Evolutionary conservation across 2,797 vertebrate genomes (phyloP).

Genomic region (Rhynchonycteris naso): DNA sequence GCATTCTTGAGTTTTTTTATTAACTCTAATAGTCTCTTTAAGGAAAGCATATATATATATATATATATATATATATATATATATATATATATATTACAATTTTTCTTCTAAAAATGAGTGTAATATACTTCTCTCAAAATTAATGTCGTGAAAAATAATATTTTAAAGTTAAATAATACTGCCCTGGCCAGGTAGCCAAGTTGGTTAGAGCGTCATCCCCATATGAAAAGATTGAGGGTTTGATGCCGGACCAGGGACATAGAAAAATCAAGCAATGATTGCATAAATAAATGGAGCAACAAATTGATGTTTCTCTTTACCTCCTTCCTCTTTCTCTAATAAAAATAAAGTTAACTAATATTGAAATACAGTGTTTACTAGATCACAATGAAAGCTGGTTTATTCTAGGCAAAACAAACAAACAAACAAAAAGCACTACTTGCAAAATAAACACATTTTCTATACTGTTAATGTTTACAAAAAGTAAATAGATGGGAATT

Average conservation of each 20-base stretch:
- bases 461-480: background rate
- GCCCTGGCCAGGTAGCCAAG: too few relatives aligned
- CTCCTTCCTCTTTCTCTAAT: too few relatives aligned
- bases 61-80: background rate
- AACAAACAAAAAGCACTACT: background rate
- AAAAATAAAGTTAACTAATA: background rate
- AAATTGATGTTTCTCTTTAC: too few relatives aligned
- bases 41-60: background rate
- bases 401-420: background rate
- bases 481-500: background rate
- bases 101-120: conserved; percentile 6
- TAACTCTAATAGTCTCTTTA: conserved; percentile 12
- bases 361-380: background rate
- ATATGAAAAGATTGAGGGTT: too few relatives aligned
- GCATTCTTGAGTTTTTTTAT: background rate
- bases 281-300: too few relatives aligned
- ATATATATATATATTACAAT: background rate
- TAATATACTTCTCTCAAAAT: background rate
- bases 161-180: background rate
- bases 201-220: too few relatives aligned
- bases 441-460: conserved; percentile 2
- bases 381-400: background rate
- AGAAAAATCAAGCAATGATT: too few relatives aligned
- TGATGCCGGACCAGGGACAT: too few relatives aligned
- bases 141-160: conserved; percentile 34